Evolutionary conservation across 2,797 vertebrate species (phyloP), one percentile per base, ranked within the genome.

Genomic region (Anableps anableps): DNA sequence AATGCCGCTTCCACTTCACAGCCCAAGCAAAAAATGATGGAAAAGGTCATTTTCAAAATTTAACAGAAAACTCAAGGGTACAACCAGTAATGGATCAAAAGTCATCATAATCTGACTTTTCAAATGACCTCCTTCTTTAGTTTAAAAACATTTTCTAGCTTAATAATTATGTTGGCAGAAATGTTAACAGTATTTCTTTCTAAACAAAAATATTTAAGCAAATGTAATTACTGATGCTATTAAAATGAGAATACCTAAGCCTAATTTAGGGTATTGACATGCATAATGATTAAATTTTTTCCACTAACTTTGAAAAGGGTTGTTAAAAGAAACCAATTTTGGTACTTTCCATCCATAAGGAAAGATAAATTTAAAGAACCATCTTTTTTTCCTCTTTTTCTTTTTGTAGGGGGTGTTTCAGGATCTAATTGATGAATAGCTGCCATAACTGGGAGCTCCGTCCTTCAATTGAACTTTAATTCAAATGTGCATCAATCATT

Each of bases 401-500:
- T 64, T 70, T 81, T 74, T 77, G 38, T 53, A 85, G 88, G 86
- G 89, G 87, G 89, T 90, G 91, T 93, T 94, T 93, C 88, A 87
- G 86, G 72, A 86, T 91, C 81, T 93, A 95, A 95, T 93, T 96
- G 94, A 95, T 95, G 93, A 93, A 95, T 94, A 89, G 92, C 93
- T 85, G 90, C 90, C 84, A 91, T 91, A 91, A 91, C 88, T 79
- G 70, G 74, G 87, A 88, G 85, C 91, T 86, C 76, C 60, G 95
- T 95, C 95, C 94, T 95, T 95, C 93, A 90, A 90, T 93, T 94
- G 93, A 92, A 93, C 94, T 94, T 95, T 94, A 93, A 95, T 95
- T 95, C 87, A 90, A 84, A 90, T 88, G 72, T 86, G 89, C 93
- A 95, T 96, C 95, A 93, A 95, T 96, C 95, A 94, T 91, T 93